A percentile compares a stretch with the other conserved stretches of the same genome.
Conservation (phyloP, 2,888 invertebrate species). For the Lasioglossum pauxillum region DNA sequence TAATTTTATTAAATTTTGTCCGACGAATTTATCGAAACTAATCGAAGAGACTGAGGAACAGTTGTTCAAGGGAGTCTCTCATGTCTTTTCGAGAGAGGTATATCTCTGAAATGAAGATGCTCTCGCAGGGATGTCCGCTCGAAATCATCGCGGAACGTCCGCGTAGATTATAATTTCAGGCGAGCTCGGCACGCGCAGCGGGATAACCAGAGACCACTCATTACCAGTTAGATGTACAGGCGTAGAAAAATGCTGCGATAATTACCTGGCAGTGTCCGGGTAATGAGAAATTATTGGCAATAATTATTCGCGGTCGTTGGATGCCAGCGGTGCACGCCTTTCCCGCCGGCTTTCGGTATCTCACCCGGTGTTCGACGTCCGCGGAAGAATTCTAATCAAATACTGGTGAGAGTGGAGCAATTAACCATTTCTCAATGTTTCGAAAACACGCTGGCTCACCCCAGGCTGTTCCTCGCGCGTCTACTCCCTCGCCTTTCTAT, state of each 20-base stretch:
- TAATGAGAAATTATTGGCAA: slow-evolving; percentile 71
- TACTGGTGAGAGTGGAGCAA: slow-evolving; percentile 57
- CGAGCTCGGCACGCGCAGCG: slow-evolving; percentile 52
- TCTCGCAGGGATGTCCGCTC: slow-evolving; percentile 42
- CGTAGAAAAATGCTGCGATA: slow-evolving; percentile 50
- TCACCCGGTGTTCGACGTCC: slow-evolving; percentile 40
- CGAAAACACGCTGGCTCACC: slow-evolving; percentile 57
- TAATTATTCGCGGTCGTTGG: slow-evolving; percentile 62
- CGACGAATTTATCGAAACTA: neutral
- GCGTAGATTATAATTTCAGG: slow-evolving; percentile 67
- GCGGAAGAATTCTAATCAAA: slow-evolving; percentile 69
- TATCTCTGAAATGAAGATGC: slow-evolving; percentile 27
- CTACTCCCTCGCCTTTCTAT: neutral
- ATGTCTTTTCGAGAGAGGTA: neutral
- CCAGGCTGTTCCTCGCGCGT: neutral
- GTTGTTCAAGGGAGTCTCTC: neutral
- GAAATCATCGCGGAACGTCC: slow-evolving; percentile 60
- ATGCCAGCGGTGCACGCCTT: slow-evolving; percentile 29
- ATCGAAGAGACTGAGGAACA: neutral
- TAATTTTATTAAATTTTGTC: neutral
- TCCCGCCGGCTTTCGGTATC: slow-evolving; percentile 33
- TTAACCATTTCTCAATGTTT: slow-evolving; percentile 65
- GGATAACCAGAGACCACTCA: slow-evolving; percentile 68
- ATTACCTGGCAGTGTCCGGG: slow-evolving; percentile 64
- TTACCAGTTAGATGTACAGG: slow-evolving; percentile 46